phyloP scores from a whole-genome alignment of 2,888 invertebrate genomes.

The Rhagonycha lutea region DNA sequence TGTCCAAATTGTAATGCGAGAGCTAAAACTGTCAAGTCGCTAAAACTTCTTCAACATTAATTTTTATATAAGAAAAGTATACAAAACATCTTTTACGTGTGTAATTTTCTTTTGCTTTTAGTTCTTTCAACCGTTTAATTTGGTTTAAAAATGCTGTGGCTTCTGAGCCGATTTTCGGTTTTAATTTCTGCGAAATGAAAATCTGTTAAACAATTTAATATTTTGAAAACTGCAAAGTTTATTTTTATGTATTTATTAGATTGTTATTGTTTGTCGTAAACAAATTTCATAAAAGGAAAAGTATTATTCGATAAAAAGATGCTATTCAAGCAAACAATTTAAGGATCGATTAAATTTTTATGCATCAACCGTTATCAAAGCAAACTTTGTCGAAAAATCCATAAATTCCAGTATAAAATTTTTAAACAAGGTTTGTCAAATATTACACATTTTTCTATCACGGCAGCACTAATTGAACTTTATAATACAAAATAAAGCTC shows the following conservation, averaged over 20 bases:
- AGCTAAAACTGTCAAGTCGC: background rate
- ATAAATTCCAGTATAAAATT: background rate
- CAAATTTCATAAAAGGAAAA: background rate
- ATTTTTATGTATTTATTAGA: background rate
- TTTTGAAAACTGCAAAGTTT: too few relatives aligned
- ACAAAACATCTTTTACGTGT: background rate
- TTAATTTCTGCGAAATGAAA: background rate
- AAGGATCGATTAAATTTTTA: background rate
- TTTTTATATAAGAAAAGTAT: background rate
- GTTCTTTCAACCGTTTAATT: too few relatives aligned
- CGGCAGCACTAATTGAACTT: slow-evolving; percentile 14
- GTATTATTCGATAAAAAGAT: background rate
- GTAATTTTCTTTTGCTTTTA: background rate
- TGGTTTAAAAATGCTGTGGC: too few relatives aligned
- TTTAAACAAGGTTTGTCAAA: background rate
- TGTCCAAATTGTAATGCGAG: background rate
- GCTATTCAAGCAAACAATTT: background rate
- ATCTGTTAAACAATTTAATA: too few relatives aligned
- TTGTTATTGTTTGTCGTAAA: background rate
- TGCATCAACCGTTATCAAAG: background rate
- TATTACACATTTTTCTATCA: background rate
- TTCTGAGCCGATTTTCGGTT: background rate
- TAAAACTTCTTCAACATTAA: background rate
- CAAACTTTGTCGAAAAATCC: background rate
- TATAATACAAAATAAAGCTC: slow-evolving; percentile 24